Evolutionary conservation across 1,140 invertebrate genomes (phyloP).

Genomic region (Tetramorium alpestre): DNA sequence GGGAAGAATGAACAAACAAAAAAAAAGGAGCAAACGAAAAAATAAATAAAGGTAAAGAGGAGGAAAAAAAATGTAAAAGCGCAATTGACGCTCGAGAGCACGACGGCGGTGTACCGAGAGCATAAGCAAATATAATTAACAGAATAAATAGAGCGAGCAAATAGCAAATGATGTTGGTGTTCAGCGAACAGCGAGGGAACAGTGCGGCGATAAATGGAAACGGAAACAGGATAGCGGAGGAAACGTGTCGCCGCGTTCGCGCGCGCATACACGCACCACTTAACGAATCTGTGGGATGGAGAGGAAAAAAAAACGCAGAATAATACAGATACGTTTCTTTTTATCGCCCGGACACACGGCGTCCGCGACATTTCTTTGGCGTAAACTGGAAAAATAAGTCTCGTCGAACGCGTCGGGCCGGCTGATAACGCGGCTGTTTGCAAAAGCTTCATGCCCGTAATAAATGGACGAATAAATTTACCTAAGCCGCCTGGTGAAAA

Average conservation of each 20-base stretch:
- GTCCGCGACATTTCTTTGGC: not conserved
- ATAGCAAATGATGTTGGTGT: conserved; percentile 57
- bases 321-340: conserved; percentile 33
- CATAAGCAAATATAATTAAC: conserved; percentile 61
- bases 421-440: conserved; percentile 40
- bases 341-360: not conserved
- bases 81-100: conserved; percentile 38
- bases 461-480: conserved; percentile 59
- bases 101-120: conserved; percentile 16
- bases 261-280: not conserved
- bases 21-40: not conserved
- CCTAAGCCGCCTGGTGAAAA: conserved; percentile 44
- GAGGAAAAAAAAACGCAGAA: conserved; percentile 6
- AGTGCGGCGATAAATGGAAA: conserved; percentile 51
- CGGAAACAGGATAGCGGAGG: conserved; percentile 50
- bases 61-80: conserved; percentile 20
- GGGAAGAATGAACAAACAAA: not conserved
- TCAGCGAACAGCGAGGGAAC: conserved; percentile 29
- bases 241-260: conserved; percentile 27
- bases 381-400: conserved; percentile 41
- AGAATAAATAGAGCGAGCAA: conserved; percentile 55
- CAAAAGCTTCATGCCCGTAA: conserved; percentile 40
- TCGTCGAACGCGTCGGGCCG: conserved; percentile 34
- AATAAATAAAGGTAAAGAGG: not conserved
- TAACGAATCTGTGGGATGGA: not conserved